Conservation (phyloP, 2,797 vertebrate genomes). For the Limnodromus scolopaceus region DNA sequence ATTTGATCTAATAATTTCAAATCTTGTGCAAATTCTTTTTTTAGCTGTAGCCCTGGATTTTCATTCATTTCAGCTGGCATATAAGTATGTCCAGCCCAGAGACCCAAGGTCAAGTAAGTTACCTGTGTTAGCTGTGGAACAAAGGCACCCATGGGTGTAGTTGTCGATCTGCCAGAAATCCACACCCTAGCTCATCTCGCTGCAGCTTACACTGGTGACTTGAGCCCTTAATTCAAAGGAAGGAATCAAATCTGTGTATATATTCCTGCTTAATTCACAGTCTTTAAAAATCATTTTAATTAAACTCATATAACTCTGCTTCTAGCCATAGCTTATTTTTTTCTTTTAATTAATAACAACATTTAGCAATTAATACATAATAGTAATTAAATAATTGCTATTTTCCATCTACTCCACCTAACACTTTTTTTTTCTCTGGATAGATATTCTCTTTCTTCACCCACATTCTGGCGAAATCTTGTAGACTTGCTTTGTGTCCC, state of each 20-base stretch:
- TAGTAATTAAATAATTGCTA: fast-evolving
- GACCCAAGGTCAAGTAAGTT: not conserved
- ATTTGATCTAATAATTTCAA: not conserved
- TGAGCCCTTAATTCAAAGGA: not conserved
- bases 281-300: not conserved
- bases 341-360: not conserved
- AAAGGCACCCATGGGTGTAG: not conserved
- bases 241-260: not conserved
- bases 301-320: not conserved
- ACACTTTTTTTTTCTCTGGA: not conserved
- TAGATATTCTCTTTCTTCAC: not conserved
- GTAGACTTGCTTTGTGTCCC: not conserved
- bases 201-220: not conserved
- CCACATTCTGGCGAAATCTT: not conserved
- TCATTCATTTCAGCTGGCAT: not conserved
- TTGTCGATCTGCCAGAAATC: not conserved
- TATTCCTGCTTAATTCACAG: not conserved
- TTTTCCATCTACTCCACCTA: not conserved
- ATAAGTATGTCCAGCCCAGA: not conserved
- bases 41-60: not conserved
- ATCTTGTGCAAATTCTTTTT: not conserved
- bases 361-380: not conserved
- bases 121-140: fast-evolving
- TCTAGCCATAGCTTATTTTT: not conserved
- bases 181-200: not conserved